Evolutionary conservation across 1,140 invertebrate genomes (phyloP), one percentile per base, ranked within the genome.

Genomic region (Drosophila aff.): DNA sequence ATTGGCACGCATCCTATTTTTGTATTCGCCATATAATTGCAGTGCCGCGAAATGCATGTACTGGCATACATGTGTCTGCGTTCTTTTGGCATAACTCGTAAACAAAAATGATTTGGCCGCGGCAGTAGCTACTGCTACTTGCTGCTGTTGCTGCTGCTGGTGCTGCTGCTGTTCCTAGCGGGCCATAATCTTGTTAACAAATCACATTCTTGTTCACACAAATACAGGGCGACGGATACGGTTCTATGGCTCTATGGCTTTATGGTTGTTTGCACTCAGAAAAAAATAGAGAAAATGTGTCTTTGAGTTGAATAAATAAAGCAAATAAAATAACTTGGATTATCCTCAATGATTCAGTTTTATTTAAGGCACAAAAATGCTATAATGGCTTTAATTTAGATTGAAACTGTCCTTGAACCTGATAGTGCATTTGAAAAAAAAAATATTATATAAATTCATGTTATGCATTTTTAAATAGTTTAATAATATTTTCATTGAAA

Each of bases 151-250:
- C 23, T 23, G 23, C 23, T 23, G 23, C 23, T 23, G 23, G 23
- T 23, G 23, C 23, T 23, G 13, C 61, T 43, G 36, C 44, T 62
- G 46, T 33, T 61, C 47, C 31, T 63, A 59, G 62, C 79, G 52
- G 58, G 67, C 68, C 81, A 85, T 85, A 92, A 92, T 92, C 83
- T 92, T 92, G 91, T 92, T 91, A 92, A 91, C 91, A 92, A 92
- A 92, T 92, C 83, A 92, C 90, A 92, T 89, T 89, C 91, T 91
- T 92, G 91, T 92, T 92, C 86, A 91, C 90, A 92, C 83, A 91
- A 81, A 81, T 68, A 82, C 83, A 91, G 80, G 40, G 26, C 61
- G 49, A 65, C 68, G 65, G 52, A 69, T 46, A 72, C 68, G 65
- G 52, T 26, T 44, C 18, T 58, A 26, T 57, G 68, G 40, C 33